Percentiles rank a stretch among this genome's conserved stretches.
phyloP scores from a whole-genome alignment of 2,113 vertebrate species.

The Xenopus tropicalis region UCB_Xtro_10.0 CM004445.2:125981501-125982000 shows the following conservation, averaged over 20 bases:
- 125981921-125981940: conserved; percentile 23
- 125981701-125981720: background rate
- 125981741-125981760: background rate
- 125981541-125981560: no score
- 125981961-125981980: background rate
- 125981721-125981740: background rate
- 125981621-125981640: background rate
- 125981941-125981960: conserved; percentile 3
- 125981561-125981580: background rate
- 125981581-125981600: background rate
- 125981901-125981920: conserved; percentile 11
- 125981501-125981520: no score
- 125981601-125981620: background rate
- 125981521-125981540: no score
- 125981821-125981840: conserved; percentile 28
- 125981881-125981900: conserved; percentile 19
- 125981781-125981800: background rate
- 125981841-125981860: conserved; percentile 32
- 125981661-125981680: background rate
- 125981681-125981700: background rate
- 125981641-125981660: background rate
- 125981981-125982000: background rate
- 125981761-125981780: background rate
- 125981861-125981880: conserved; percentile 23
- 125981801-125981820: conserved; percentile 11